Conservation (phyloP, 1,140 invertebrate species). For the Zaprionus africanus region DNA sequence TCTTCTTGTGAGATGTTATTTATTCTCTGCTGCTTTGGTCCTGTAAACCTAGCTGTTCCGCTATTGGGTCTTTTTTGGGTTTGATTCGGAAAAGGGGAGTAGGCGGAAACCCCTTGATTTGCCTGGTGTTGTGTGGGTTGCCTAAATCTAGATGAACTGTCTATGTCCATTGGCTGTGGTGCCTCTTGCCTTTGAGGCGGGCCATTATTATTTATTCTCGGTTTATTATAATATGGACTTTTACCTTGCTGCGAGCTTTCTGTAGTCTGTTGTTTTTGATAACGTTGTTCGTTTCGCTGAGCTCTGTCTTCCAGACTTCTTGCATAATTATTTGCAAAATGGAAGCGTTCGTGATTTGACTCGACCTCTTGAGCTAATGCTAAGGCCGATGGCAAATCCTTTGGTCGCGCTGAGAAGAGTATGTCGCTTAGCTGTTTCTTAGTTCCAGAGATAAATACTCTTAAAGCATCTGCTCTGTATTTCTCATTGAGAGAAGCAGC, state of each 20-base stretch:
- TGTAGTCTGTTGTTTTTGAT: background rate
- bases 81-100: background rate
- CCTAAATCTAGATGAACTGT: background rate
- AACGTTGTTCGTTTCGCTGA: background rate
- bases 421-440: constrained; percentile 19
- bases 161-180: background rate
- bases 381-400: constrained; percentile 42
- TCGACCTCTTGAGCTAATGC: constrained; percentile 51
- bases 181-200: background rate
- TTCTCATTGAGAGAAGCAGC: constrained; percentile 26
- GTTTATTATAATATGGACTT: background rate
- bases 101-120: background rate
- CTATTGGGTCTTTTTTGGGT: constrained; percentile 4
- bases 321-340: constrained; percentile 40
- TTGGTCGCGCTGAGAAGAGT: constrained; percentile 34
- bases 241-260: background rate
- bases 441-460: constrained; percentile 16
- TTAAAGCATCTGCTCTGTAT: constrained; percentile 13
- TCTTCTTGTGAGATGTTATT: constrained; percentile 10
- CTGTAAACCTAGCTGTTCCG: background rate
- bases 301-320: constrained; percentile 31
- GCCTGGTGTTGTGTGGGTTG: no score
- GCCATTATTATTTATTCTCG: background rate
- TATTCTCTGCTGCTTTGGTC: constrained; percentile 15
- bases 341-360: constrained; percentile 38